Evolutionary conservation across 2,888 invertebrate species (phyloP).

Genomic region (Athalia rosae): DNA sequence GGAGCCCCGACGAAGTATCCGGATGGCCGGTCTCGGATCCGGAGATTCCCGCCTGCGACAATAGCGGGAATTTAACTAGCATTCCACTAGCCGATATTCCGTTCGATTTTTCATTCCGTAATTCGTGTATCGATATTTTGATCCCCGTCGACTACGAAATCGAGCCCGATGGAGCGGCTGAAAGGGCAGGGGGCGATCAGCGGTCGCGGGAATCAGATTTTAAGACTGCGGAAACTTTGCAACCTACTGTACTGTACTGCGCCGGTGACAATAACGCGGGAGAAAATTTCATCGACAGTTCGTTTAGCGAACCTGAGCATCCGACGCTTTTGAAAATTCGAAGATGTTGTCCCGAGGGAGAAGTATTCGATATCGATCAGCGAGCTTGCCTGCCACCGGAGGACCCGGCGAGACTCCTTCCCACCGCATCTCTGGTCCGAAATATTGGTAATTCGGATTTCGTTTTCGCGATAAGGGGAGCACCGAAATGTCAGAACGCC

Average conservation of each 20-base stretch:
- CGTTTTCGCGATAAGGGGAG: constrained; percentile 44
- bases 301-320: background rate
- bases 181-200: background rate
- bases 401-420: background rate
- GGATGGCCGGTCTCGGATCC: constrained; percentile 1
- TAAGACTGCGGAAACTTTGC: background rate
- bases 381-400: constrained; percentile 28
- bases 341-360: constrained; percentile 55
- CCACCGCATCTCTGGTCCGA: constrained; percentile 22
- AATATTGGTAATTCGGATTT: constrained; percentile 12
- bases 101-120: too few relatives aligned
- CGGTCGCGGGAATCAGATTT: background rate
- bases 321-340: constrained; percentile 23
- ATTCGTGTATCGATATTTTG: background rate
- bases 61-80: background rate
- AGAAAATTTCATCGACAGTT: background rate
- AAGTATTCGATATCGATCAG: constrained; percentile 51
- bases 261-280: background rate
- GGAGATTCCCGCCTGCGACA: background rate
- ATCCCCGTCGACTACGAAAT: background rate
- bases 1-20: background rate
- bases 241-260: background rate
- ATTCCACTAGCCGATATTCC: constrained; percentile 27
- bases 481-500: constrained; percentile 53
- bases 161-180: background rate